A percentile compares a stretch with the other conserved stretches of the same genome.
Conservation (phyloP, 2,797 vertebrate species). For the Acestrorhynchus altus region DNA sequence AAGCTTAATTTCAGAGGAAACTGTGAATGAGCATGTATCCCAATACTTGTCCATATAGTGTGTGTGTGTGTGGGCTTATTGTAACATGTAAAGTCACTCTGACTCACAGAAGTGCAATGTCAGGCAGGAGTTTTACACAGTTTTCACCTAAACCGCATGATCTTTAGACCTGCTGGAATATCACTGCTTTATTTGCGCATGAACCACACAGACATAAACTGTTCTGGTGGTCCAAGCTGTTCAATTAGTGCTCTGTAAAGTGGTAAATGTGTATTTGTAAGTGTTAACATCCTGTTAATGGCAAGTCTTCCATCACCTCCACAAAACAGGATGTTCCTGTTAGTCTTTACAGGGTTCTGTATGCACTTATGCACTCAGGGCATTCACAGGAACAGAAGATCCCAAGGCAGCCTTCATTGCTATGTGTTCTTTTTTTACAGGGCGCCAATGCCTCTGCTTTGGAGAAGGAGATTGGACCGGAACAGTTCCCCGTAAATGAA, state of each 20-base stretch:
- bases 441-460: slow-evolving; percentile 99
- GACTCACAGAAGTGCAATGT: not conserved
- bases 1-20: too few relatives aligned
- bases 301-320: slow-evolving; percentile 13
- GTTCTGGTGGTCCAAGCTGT: not conserved
- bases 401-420: slow-evolving; percentile 20
- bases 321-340: slow-evolving; percentile 51
- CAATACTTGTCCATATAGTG: not conserved
- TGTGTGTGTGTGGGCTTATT: not conserved
- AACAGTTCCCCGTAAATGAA: slow-evolving; percentile 99
- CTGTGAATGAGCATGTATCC: too few relatives aligned
- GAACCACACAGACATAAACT: not conserved
- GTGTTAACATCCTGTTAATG: slow-evolving; percentile 35
- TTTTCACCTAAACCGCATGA: not conserved
- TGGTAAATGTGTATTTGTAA: not conserved
- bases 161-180: not conserved
- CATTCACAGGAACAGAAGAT: slow-evolving; percentile 6
- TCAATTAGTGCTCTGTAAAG: not conserved
- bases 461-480: slow-evolving; percentile 99
- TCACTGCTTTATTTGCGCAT: not conserved
- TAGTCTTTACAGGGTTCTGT: slow-evolving; percentile 10
- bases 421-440: slow-evolving; percentile 68
- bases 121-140: too few relatives aligned
- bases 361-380: slow-evolving; percentile 31
- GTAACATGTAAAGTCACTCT: not conserved